Base-by-base conservation (phyloP, 2,888 invertebrate species). In the Blastobasis lacticolella region DNA sequence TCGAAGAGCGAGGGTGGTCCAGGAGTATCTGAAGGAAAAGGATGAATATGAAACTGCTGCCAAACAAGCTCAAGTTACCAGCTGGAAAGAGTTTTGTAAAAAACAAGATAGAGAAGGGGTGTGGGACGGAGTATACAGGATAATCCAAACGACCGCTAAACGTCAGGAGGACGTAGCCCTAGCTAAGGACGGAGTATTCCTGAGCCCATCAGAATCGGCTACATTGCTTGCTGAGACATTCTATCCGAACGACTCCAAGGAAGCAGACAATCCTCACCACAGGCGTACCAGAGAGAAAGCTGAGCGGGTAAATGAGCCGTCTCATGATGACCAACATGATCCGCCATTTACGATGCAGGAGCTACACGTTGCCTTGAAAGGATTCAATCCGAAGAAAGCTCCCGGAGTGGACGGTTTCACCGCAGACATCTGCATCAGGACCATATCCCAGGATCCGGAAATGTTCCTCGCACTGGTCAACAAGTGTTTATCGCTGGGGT, bases 41-140 rank as follows among this genome's bases (percentile, higher is more conserved):
- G 53, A 54, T 48, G 37, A 44, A 43, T 60, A 63, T 48, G 54
- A 60, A 41, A 7, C n/a, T n/a, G 40, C 45, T 41, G 53, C 48
- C 0, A 46, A 51, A 10, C 44, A 38, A 6, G 59, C 61, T 0
- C 54, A 55, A 8, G 54, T 42, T 0, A 37, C 48, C 0, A 60
- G 62, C 41, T 62, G 63, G 63, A 64, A 55, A 37, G 46, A 42
- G 0, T 61, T 57, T 36, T 64, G 64, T 5, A 8, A 9, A 0
- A 54, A 10, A 9, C 62, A 62, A 51, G 57, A 58, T 9, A 49
- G n/a, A 23, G 61, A 61, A 38, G 46, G 49, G 5, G 5, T 57
- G 4, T 61, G 50, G 52, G 53, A 53, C 5, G 49, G 55, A 0
- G 49, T 50, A 4, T 53, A 53, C 6, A 45, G 55, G 9, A 49